Percentiles rank a stretch among this genome's conserved stretches.
phyloP scores from a whole-genome alignment of 2,113 vertebrate genomes.

The Barnardius zonarius region DNA sequence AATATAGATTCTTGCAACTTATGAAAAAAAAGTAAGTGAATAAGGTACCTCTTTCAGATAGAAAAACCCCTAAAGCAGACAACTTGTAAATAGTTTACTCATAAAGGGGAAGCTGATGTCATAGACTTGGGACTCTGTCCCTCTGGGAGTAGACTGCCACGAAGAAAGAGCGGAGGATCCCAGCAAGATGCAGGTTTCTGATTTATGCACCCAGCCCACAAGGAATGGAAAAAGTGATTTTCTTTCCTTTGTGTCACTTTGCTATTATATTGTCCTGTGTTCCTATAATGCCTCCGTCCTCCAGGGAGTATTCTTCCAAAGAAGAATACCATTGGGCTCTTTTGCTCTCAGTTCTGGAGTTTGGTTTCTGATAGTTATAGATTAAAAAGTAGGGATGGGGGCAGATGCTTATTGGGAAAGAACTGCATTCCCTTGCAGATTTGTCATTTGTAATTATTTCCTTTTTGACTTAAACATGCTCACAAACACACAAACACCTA shows the following conservation, averaged over 20 bases:
- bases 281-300: not conserved
- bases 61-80: not conserved
- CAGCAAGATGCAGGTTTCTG: not conserved
- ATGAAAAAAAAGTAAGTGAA: not conserved
- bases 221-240: not conserved
- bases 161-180: not conserved
- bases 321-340: not conserved
- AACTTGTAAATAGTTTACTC: not conserved
- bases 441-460: not conserved
- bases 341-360: not conserved
- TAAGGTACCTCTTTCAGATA: not conserved
- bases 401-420: not conserved
- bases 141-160: not conserved
- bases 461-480: not conserved
- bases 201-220: not conserved
- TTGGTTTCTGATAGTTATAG: not conserved
- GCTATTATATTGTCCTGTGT: not conserved
- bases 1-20: not conserved
- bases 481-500: not conserved
- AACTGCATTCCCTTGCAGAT: not conserved
- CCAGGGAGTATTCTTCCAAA: not conserved
- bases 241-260: not conserved
- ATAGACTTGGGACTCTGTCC: not conserved
- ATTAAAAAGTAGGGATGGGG: not conserved
- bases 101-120: not conserved